These are phyloP conservation scores for Zoanthus sansibaricus DNA, from an alignment of 92 coral and sea anemone species.

Conservation along the genomic window DNA sequence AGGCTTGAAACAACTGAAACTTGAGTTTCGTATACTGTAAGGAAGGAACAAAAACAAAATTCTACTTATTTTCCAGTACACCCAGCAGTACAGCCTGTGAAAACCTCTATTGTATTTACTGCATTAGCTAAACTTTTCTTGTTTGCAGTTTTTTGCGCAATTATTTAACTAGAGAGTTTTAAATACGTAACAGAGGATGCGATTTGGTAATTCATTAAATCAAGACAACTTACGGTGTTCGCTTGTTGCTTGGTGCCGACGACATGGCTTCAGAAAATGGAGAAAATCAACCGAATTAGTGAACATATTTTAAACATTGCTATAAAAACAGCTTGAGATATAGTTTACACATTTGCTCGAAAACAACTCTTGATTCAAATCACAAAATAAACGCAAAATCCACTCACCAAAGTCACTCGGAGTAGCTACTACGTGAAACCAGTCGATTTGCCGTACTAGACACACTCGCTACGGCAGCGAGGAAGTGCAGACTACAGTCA, in stretches of 20 bases:
- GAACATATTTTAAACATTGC: constrained; percentile 25
- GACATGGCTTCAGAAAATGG: constrained; percentile 25
- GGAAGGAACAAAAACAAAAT: constrained; percentile 25
- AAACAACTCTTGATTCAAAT: constrained; percentile 9
- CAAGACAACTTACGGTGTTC: constrained; percentile 36
- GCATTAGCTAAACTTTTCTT: constrained; percentile 29
- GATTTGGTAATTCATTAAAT: constrained; percentile 27
- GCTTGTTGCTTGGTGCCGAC: constrained; percentile 26
- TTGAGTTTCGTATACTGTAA: constrained; percentile 22
- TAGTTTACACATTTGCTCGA: neutral
- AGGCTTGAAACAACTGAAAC: constrained; percentile 25
- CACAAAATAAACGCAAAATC: constrained; percentile 4
- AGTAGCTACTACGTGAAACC: constrained; percentile 38
- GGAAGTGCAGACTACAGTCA: too few species aligned
- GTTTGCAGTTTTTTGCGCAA: constrained; percentile 28
- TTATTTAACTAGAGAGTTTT: constrained; percentile 24
- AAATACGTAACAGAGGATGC: constrained; percentile 30
- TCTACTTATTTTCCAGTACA: constrained; percentile 31
- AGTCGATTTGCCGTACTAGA: constrained; percentile 42
- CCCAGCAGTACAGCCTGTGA: constrained; percentile 33
- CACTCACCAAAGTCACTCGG: constrained; percentile 29
- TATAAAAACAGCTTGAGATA: constrained; percentile 30
- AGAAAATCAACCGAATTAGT: constrained; percentile 19
- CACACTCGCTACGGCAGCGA: neutral
- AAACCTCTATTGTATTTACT: constrained; percentile 20